Conservation (phyloP, 2,888 invertebrate species). For the Acrobasis suavella region DNA sequence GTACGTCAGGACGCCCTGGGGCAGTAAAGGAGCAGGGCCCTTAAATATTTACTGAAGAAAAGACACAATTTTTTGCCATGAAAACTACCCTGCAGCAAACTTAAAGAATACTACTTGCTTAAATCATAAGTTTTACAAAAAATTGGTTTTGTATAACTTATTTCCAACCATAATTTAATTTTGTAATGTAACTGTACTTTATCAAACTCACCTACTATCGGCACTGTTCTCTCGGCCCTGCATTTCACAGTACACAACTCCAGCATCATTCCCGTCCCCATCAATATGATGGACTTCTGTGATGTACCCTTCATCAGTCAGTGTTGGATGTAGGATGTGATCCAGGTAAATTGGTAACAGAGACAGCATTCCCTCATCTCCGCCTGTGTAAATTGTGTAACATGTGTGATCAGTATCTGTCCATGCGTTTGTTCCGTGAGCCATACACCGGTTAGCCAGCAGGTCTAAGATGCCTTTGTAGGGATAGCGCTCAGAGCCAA, state of each 20-base stretch:
- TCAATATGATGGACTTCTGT: constrained; percentile 97
- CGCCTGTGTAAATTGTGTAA: constrained; percentile 93
- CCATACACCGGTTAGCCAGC: constrained; percentile 93
- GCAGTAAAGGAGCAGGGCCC: too few species aligned
- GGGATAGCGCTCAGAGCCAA: constrained; percentile 94
- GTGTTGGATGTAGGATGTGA: constrained; percentile 92
- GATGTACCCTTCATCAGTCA: constrained; percentile 90
- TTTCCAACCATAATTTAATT: too few species aligned
- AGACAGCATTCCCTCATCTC: constrained; percentile 91
- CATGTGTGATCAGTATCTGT: constrained; percentile 94
- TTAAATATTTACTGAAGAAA: too few species aligned
- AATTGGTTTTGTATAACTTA: too few species aligned
- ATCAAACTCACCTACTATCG: constrained; percentile 79
- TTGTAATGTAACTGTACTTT: background rate
- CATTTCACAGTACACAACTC: constrained; percentile 98
- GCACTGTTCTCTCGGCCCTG: constrained; percentile 92
- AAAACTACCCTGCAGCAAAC: too few species aligned
- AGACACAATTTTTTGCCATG: background rate
- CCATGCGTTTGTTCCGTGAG: constrained; percentile 96
- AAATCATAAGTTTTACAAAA: too few species aligned
- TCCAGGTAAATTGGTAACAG: constrained; percentile 95
- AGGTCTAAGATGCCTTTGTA: constrained; percentile 95
- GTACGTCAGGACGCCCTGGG: too few species aligned
- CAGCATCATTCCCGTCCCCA: constrained; percentile 93
- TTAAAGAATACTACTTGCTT: too few species aligned